These are phyloP conservation scores for Trissolcus brochymenae DNA, from an alignment of 2,888 invertebrate genomes.

Conservation along the genomic window DNA sequence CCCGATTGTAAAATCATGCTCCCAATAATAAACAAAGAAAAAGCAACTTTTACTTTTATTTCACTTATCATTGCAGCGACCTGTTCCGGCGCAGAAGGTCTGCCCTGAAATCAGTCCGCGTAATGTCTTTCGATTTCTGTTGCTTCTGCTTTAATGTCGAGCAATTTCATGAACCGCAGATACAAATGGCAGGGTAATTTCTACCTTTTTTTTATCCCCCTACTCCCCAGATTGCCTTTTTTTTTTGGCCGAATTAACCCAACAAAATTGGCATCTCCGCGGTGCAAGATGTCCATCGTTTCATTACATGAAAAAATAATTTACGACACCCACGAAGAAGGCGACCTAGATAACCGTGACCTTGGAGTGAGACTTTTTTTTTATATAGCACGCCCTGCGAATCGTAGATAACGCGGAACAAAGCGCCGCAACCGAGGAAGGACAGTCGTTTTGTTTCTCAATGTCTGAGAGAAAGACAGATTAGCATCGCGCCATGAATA, in stretches of 20 bases:
- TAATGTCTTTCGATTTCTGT: constrained; percentile 18
- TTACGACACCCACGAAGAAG: constrained; percentile 38
- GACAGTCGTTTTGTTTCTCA: constrained; percentile 21
- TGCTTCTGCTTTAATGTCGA: constrained; percentile 24
- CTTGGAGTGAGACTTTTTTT: constrained; percentile 33
- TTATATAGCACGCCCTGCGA: constrained; percentile 38
- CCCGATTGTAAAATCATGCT: too few relatives aligned
- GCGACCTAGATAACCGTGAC: constrained; percentile 48
- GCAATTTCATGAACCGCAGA: constrained; percentile 35
- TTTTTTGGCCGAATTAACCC: constrained; percentile 13
- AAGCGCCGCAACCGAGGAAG: constrained; percentile 32
- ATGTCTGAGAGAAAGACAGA: constrained; percentile 20
- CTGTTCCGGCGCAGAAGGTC: too few relatives aligned
- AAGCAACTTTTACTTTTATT: constrained; percentile 18
- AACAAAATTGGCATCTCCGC: constrained; percentile 12
- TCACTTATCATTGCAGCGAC: constrained; percentile 11
- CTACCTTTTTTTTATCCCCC: constrained; percentile 23
- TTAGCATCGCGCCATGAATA: constrained; percentile 30
- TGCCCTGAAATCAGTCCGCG: constrained; percentile 18
- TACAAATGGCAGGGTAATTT: constrained; percentile 20
- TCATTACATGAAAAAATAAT: constrained; percentile 40
- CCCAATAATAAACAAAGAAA: constrained; percentile 6
- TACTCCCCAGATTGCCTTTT: neutral
- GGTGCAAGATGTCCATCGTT: constrained; percentile 36
- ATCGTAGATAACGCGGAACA: constrained; percentile 43